These are phyloP conservation scores for Andrena hattorfiana DNA, from an alignment of 2,888 invertebrate species.

Conservation along the genomic window DNA sequence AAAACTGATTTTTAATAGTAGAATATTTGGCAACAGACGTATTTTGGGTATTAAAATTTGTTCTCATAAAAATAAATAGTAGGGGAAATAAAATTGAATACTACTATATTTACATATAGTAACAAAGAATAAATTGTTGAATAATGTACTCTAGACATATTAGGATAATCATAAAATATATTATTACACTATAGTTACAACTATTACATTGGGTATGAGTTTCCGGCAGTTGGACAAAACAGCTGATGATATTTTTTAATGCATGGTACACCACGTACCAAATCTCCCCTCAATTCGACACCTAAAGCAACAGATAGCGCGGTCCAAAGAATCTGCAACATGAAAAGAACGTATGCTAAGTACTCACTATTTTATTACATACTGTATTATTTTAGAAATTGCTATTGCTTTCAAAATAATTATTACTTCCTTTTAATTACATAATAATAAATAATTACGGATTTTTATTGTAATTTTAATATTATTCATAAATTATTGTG, in stretches of 20 bases:
- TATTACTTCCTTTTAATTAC: no score
- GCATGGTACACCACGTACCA: slow-evolving; percentile 95
- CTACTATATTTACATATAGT: background rate
- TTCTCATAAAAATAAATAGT: no score
- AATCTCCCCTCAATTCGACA: slow-evolving; percentile 94
- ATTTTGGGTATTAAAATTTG: no score
- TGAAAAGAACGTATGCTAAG: background rate
- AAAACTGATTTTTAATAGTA: no score
- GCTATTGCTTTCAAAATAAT: no score
- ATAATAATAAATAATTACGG: no score
- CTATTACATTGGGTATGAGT: slow-evolving; percentile 94
- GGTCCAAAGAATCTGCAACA: slow-evolving; percentile 94
- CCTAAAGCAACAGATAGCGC: slow-evolving; percentile 94
- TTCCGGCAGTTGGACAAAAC: slow-evolving; percentile 96
- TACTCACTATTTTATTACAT: background rate
- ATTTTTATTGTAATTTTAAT: no score
- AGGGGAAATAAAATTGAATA: no score
- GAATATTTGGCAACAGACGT: no score
- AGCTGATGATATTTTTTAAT: slow-evolving; percentile 95
- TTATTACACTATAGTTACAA: slow-evolving; percentile 23
- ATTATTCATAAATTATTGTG: no score
- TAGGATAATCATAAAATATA: background rate
- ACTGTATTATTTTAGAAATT: background rate
- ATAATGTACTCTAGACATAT: background rate
- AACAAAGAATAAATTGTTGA: background rate